Evolutionary conservation across 2,888 invertebrate species (phyloP).

Genomic region (Leptinotarsa juncta): DNA sequence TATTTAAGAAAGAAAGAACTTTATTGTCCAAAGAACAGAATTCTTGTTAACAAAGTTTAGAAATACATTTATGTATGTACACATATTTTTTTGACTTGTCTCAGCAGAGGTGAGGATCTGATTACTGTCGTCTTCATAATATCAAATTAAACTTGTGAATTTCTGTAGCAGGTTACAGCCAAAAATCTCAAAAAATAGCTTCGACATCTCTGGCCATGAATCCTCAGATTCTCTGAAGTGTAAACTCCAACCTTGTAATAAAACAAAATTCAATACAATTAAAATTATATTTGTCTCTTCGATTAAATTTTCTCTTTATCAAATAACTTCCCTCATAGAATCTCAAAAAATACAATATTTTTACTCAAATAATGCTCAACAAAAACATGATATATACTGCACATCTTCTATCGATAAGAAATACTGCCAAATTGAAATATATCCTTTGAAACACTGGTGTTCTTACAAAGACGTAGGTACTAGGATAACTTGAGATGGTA

Average conservation of each 20-base stretch:
- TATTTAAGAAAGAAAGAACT: too few species aligned
- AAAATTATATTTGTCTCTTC: conserved; percentile 29
- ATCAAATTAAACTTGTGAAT: too few species aligned
- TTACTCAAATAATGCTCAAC: conserved; percentile 34
- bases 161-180: too few species aligned
- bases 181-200: too few species aligned
- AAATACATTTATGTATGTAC: too few species aligned
- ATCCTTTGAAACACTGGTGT: conserved; percentile 20
- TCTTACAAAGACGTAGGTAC: conserved; percentile 15
- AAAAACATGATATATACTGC: conserved; percentile 35
- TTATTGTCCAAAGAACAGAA: too few species aligned
- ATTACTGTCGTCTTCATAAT: too few species aligned
- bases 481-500: conserved; percentile 16
- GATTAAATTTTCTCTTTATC: conserved; percentile 37
- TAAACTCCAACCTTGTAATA: neutral
- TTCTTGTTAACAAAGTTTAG: too few species aligned
- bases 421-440: conserved; percentile 17
- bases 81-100: too few species aligned
- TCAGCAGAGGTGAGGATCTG: too few species aligned
- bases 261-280: conserved; percentile 24
- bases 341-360: conserved; percentile 43
- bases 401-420: conserved; percentile 24
- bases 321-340: conserved; percentile 40
- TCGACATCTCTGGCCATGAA: too few species aligned
- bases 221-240: neutral